Conservation (phyloP, 2,113 vertebrate genomes). For the Reinhardtius hippoglossoides region DNA sequence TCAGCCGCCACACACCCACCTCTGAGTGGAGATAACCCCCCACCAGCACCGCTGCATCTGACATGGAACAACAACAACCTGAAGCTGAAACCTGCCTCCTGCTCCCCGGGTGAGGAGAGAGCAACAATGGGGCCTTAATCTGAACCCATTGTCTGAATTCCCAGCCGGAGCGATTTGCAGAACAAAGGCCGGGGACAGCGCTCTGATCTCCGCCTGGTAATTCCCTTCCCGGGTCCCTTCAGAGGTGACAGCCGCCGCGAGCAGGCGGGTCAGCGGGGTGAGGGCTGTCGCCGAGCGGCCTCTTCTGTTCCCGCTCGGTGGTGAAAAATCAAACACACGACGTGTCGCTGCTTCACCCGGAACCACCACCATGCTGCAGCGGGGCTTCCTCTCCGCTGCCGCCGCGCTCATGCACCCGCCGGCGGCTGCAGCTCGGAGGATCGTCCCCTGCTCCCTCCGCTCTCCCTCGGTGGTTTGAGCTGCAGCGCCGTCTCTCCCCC, state of each 20-base stretch:
- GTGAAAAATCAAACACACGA: not conserved
- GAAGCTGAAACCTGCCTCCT: conserved; percentile 49
- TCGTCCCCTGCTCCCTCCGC: not conserved
- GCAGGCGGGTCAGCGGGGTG: conserved; percentile 37
- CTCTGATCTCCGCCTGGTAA: conserved; percentile 62
- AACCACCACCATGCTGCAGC: not conserved
- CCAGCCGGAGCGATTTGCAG: conserved; percentile 51
- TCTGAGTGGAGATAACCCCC: conserved; percentile 33
- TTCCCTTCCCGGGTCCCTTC: conserved; percentile 55
- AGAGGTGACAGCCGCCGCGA: conserved; percentile 40
- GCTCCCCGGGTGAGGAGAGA: conserved; percentile 14
- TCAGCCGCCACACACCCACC: conserved; percentile 39
- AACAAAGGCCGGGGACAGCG: conserved; percentile 67
- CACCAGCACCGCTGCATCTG: conserved; percentile 15
- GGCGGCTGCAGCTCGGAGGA: not conserved
- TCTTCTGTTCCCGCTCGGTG: not conserved
- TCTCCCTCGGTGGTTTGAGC: not conserved
- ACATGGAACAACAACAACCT: conserved; percentile 25
- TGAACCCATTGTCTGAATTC: conserved; percentile 65
- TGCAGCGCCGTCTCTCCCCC: not conserved
- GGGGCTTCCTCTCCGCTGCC: not conserved
- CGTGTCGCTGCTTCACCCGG: not conserved
- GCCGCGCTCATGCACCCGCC: not conserved
- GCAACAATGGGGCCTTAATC: conserved; percentile 68
- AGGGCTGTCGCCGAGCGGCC: conserved; percentile 11